These are phyloP conservation scores for Periparus ater DNA, from an alignment of 2,797 vertebrate genomes.

Conservation along the genomic window DNA sequence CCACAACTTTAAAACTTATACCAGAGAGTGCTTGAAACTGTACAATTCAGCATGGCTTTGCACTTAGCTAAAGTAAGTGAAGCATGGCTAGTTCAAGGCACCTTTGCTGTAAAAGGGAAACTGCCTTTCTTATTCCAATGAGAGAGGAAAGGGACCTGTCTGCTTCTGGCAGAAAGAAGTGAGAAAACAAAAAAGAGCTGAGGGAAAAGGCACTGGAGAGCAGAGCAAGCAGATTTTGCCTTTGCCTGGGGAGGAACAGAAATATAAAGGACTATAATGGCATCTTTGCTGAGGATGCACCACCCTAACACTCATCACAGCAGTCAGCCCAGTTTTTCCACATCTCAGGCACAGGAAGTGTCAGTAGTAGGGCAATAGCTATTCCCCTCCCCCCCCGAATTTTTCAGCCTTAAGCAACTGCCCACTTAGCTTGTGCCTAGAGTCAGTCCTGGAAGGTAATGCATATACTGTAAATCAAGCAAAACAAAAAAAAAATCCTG, in stretches of 20 bases:
- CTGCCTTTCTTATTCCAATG: background rate
- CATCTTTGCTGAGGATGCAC: background rate
- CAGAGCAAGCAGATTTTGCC: background rate
- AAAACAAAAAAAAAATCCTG: background rate
- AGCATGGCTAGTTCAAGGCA: background rate
- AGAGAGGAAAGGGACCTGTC: background rate
- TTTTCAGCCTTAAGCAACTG: background rate
- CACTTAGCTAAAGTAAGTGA: background rate
- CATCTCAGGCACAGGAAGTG: background rate
- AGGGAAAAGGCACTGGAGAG: background rate
- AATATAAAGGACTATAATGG: background rate
- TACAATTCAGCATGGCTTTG: background rate
- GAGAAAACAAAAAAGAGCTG: background rate
- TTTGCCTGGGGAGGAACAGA: background rate
- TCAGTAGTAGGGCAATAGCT: background rate
- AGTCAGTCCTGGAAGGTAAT: background rate
- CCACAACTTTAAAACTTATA: background rate
- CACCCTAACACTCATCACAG: background rate
- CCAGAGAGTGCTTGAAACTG: background rate
- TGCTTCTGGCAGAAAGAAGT: background rate
- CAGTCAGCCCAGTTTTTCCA: background rate
- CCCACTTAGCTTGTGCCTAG: background rate
- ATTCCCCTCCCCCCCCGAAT: background rate
- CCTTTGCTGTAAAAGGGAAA: background rate
- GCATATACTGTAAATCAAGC: background rate